These are phyloP conservation scores for Oncorhynchus mykiss DNA, from an alignment of 2,113 vertebrate species.

Conservation along the genomic window DNA sequence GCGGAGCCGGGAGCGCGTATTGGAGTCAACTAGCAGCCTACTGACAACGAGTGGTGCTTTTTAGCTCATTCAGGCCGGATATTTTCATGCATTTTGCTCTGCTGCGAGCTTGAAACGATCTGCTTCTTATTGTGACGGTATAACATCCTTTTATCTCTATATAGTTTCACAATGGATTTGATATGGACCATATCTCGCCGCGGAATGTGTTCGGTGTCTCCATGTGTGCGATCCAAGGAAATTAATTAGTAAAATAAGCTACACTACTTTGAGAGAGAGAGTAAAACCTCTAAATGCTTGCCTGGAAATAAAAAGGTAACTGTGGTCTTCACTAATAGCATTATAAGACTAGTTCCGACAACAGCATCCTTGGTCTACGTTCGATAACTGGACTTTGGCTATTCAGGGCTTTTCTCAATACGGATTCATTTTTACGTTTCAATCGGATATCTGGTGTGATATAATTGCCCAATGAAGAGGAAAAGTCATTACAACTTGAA, in stretches of 20 bases:
- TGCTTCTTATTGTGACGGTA: slow-evolving; percentile 39
- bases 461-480: slow-evolving; percentile 40
- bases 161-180: slow-evolving; percentile 15
- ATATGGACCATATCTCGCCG: slow-evolving; percentile 45
- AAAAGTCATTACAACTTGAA: slow-evolving; percentile 32
- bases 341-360: slow-evolving; percentile 50
- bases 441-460: slow-evolving; percentile 50
- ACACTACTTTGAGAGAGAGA: slow-evolving; percentile 48
- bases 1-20: slow-evolving; percentile 58
- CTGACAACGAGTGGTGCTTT: slow-evolving; percentile 56
- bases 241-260: slow-evolving; percentile 60
- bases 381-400: slow-evolving; percentile 55
- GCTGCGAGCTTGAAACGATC: slow-evolving; percentile 48
- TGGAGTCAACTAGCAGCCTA: slow-evolving; percentile 60
- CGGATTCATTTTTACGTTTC: slow-evolving; percentile 44
- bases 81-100: slow-evolving; percentile 46
- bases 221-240: slow-evolving; percentile 49
- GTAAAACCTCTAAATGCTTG: slow-evolving; percentile 39
- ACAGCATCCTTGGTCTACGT: slow-evolving; percentile 38
- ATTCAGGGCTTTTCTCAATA: slow-evolving; percentile 50
- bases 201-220: slow-evolving; percentile 46
- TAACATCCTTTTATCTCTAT: slow-evolving; percentile 33
- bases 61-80: slow-evolving; percentile 60
- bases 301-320: slow-evolving; percentile 63
- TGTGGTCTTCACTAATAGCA: slow-evolving; percentile 57